Conservation (phyloP, 2,797 vertebrate genomes). For the Eremophila alpestris region DNA sequence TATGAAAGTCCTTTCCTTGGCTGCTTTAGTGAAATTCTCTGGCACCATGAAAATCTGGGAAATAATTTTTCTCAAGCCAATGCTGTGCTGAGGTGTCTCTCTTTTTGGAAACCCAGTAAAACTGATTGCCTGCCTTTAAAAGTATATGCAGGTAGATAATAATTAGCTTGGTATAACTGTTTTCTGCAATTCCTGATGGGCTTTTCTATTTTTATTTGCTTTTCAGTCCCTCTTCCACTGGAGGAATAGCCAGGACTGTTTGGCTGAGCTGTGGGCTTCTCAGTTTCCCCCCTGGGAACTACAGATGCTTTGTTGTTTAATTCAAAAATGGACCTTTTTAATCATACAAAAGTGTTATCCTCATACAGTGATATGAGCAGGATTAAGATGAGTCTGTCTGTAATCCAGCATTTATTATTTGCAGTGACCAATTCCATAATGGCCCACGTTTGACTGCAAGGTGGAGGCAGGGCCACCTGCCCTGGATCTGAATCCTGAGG, state of each 20-base stretch:
- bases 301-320: constrained; percentile 44
- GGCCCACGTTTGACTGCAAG: not conserved
- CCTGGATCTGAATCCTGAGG: not conserved
- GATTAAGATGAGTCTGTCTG: constrained; percentile 55
- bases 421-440: constrained; percentile 40
- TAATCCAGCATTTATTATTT: constrained; percentile 60
- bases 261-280: not conserved
- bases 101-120: not conserved
- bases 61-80: not conserved
- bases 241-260: not conserved
- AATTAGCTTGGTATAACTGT: not conserved
- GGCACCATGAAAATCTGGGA: not conserved
- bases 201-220: not conserved
- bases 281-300: fast-evolving
- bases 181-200: not conserved
- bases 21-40: not conserved
- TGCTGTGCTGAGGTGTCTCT: not conserved
- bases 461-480: not conserved
- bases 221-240: not conserved
- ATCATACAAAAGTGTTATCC: constrained; percentile 45
- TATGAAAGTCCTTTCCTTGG: not conserved
- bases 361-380: not conserved
- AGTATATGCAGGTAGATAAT: not conserved
- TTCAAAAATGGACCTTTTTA: constrained; percentile 56
- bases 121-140: not conserved